These are phyloP conservation scores for Gopherus flavomarginatus DNA, from an alignment of 2,113 vertebrate species.

Conservation along the genomic window DNA sequence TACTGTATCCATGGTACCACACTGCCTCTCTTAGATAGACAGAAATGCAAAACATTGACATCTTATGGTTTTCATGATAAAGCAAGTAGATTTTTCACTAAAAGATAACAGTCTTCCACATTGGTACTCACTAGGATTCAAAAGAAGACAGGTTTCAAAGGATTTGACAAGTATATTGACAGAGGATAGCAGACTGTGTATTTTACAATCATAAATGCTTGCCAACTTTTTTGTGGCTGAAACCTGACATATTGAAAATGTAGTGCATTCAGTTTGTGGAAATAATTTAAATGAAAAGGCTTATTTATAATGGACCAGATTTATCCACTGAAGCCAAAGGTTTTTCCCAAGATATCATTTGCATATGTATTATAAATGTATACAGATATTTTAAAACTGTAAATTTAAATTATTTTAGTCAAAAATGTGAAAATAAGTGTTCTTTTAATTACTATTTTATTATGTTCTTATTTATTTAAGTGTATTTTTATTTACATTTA, in stretches of 20 bases:
- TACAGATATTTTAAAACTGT: neutral
- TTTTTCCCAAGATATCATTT: neutral
- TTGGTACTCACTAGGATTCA: neutral
- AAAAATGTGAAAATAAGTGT: neutral
- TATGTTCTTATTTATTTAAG: no score
- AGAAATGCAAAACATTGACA: neutral
- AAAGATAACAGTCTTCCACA: neutral
- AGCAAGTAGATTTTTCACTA: neutral
- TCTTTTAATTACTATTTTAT: neutral
- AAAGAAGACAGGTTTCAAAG: neutral
- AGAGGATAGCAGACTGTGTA: neutral
- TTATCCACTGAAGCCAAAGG: neutral
- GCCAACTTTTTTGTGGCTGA: neutral
- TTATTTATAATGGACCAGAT: neutral
- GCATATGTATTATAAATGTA: neutral
- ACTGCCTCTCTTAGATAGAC: neutral
- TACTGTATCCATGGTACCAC: neutral
- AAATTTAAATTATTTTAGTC: neutral
- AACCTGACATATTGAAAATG: neutral
- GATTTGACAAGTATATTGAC: neutral
- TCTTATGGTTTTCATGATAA: neutral
- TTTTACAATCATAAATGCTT: neutral
- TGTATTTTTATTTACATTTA: neutral
- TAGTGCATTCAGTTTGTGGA: neutral
- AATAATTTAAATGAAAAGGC: neutral